Base-by-base conservation (phyloP, 1,140 invertebrate species). In the Papilio glaucus region DNA sequence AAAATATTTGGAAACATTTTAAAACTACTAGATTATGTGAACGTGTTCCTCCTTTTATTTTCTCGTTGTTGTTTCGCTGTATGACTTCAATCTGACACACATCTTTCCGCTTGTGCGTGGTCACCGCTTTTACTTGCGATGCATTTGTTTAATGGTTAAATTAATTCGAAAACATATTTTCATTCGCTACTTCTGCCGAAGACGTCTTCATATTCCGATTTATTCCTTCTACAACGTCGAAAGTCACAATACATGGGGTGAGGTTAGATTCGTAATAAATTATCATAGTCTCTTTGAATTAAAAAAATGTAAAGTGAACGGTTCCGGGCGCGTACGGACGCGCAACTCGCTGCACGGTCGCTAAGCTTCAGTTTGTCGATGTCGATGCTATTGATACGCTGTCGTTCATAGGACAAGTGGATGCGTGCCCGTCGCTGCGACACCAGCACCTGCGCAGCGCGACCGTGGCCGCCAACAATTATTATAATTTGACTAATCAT, bases 401-500 rank as follows among this genome's bases (percentile, higher is more conserved):
- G 78, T 92, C 84, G 84, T 93, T 83, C 90, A 84, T 94, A 94
- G 93, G 93, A 88, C 93, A 93, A 90, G 85, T 94, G 89, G 93
- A 94, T 85, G 92, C 92, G 89, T 91, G 89, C 86, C 85, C 90
- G 81, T 86, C 90, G 78, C 91, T 91, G 62, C 89, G 90, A 79
- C 85, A 89, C 77, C 87, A 90, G 77, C 85, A 92, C 63, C 86
- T 90, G 72, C 92, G 93, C 87, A 90, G 89, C 84, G 87, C 89
- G 84, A 93, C 87, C 80, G 92, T 93, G 73, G 88, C 92, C 79
- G 91, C 93, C 87, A 94, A 94, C 89, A 94, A 94, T 92, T 94
- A 94, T 91, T 95, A 94, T 94, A 95, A 95, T 93, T 89, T 93
- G 90, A 93, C 93, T 91, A 94, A 94, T 92, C 93, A 93, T 90